phyloP scores from a whole-genome alignment of 2,113 vertebrate genomes.

The Ceyx margarethae region DNA sequence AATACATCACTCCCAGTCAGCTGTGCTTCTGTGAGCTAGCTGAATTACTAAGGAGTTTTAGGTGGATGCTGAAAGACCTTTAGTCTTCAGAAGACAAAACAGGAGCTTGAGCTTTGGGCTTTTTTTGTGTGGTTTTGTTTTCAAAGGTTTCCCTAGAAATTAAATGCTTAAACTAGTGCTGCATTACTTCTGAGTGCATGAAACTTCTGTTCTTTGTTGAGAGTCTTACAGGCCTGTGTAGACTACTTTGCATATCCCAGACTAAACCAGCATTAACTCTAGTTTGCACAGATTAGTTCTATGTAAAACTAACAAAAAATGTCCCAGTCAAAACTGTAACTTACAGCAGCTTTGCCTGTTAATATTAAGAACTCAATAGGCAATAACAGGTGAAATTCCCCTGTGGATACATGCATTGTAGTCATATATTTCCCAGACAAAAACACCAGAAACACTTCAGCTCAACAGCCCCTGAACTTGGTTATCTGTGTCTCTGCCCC shows the following conservation, averaged over 20 bases:
- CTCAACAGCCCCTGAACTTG: neutral
- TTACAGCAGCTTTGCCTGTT: neutral
- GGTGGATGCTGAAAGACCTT: constrained; percentile 13
- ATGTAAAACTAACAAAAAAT: neutral
- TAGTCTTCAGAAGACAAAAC: constrained; percentile 25
- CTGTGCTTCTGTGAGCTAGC: neutral
- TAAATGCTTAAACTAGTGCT: neutral
- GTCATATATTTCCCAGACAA: neutral
- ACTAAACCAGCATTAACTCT: neutral
- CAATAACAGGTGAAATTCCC: neutral
- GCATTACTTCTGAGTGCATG: neutral
- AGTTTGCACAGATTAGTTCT: neutral
- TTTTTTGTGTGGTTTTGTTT: neutral
- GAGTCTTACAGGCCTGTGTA: neutral
- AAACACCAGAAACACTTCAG: neutral
- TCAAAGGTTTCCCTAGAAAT: neutral
- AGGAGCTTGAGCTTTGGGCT: neutral
- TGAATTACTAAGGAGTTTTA: constrained; percentile 9
- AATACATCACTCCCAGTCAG: constrained; percentile 25
- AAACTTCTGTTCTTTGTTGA: neutral
- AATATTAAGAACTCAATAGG: neutral
- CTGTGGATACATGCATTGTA: neutral
- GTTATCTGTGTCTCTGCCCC: neutral
- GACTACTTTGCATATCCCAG: neutral
- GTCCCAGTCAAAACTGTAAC: neutral